These are phyloP conservation scores for Mactra quadrangularis DNA, from an alignment of 1,140 invertebrate species.

Conservation along the genomic window DNA sequence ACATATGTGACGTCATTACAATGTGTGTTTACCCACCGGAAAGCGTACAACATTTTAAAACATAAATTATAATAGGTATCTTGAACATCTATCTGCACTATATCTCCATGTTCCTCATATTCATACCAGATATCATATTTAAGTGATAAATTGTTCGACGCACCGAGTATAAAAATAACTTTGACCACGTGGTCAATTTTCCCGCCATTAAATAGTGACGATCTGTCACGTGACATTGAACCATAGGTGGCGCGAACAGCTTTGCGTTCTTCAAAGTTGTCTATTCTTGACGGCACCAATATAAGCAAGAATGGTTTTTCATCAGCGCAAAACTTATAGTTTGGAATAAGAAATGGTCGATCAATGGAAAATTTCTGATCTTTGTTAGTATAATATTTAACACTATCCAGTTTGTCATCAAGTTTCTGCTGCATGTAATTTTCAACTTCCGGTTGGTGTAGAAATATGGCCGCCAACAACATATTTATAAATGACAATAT, in stretches of 20 bases:
- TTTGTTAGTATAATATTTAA: too few relatives aligned
- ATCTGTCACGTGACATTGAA: background rate
- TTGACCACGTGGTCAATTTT: background rate
- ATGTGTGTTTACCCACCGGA: background rate
- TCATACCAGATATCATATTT: background rate
- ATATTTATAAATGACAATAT: too few relatives aligned
- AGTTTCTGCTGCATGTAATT: too few relatives aligned
- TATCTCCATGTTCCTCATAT: background rate
- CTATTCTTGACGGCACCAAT: background rate
- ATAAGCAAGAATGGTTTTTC: background rate
- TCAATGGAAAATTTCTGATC: too few relatives aligned
- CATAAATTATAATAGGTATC: constrained; percentile 17
- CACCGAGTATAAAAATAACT: background rate
- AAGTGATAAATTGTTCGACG: too few relatives aligned
- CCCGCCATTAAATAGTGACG: background rate
- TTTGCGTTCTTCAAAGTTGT: background rate
- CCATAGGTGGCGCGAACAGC: background rate
- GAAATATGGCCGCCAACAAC: too few relatives aligned
- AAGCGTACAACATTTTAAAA: constrained; percentile 2
- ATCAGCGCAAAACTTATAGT: background rate
- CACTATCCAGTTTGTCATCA: too few relatives aligned
- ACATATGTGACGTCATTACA: background rate
- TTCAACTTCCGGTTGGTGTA: too few relatives aligned
- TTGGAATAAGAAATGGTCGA: too few relatives aligned
- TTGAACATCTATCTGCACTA: background rate